phyloP scores from a whole-genome alignment of 2,888 invertebrate genomes.

The Cephus runcator region DNA sequence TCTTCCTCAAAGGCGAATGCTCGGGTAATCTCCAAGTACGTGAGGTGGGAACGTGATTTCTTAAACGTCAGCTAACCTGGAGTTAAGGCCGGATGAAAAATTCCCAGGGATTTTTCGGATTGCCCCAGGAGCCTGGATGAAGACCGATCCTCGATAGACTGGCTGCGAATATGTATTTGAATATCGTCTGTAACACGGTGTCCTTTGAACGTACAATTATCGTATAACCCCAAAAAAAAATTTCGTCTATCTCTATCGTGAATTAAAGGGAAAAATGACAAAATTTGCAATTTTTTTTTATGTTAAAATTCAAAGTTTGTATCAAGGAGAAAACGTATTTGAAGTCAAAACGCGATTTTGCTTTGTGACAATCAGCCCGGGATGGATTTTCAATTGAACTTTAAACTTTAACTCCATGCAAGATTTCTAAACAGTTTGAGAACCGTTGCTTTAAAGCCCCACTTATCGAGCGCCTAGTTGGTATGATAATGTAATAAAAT shows the following conservation, averaged over 20 bases:
- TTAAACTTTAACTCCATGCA: neutral
- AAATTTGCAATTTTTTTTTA: no score
- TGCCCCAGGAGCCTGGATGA: slow-evolving; percentile 4
- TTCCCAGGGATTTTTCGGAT: slow-evolving; percentile 33
- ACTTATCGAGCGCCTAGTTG: slow-evolving; percentile 63
- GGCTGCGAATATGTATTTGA: neutral
- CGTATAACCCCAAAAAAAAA: no score
- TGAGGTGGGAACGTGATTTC: slow-evolving; percentile 59
- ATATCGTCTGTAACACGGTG: no score
- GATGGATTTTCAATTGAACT: neutral
- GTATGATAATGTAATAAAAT: slow-evolving; percentile 67
- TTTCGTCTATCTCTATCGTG: no score
- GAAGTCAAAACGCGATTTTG: no score
- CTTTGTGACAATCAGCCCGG: no score
- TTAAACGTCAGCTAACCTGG: slow-evolving; percentile 47
- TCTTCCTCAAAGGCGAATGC: slow-evolving; percentile 40
- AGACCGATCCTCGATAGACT: neutral
- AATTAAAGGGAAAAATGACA: no score
- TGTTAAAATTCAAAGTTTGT: no score
- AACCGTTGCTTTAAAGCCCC: slow-evolving; percentile 58
- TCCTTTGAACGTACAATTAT: no score
- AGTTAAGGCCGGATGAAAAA: slow-evolving; percentile 42
- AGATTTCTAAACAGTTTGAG: slow-evolving; percentile 44
- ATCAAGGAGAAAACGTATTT: no score
- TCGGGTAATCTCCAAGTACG: slow-evolving; percentile 51